Conservation (phyloP, 2,113 vertebrate species). For the Naja naja region DNA sequence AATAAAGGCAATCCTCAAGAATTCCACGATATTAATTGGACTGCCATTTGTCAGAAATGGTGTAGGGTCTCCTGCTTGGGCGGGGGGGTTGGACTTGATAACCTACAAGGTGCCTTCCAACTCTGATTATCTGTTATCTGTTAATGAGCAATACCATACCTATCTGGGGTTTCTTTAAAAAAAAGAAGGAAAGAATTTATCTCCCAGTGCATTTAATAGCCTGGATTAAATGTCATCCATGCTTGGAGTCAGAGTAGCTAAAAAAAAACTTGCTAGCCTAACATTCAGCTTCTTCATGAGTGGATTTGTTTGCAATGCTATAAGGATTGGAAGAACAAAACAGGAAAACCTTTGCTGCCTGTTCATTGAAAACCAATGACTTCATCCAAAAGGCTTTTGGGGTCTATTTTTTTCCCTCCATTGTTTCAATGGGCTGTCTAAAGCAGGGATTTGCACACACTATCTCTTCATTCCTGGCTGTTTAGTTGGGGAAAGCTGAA, state of each 20-base stretch:
- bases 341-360: neutral
- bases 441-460: neutral
- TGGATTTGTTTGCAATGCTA: neutral
- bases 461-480: neutral
- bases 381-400: neutral
- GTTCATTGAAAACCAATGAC: neutral
- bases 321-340: neutral
- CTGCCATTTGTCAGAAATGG: no score
- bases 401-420: neutral
- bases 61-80: no score
- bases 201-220: neutral
- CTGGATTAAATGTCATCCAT: neutral
- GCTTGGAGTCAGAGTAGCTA: neutral
- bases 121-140: no score
- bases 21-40: neutral
- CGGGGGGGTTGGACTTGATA: no score
- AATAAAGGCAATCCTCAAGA: neutral
- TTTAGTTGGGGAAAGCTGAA: neutral
- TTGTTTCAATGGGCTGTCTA: neutral
- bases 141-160: neutral
- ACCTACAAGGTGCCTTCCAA: no score
- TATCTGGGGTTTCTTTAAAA: neutral
- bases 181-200: neutral
- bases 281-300: neutral
- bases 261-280: neutral